A percentile compares a stretch with the other conserved stretches of the same genome.
Evolutionary conservation across 2,113 vertebrate species (phyloP).

Genomic region (Phrynocephalus versicolor): DNA sequence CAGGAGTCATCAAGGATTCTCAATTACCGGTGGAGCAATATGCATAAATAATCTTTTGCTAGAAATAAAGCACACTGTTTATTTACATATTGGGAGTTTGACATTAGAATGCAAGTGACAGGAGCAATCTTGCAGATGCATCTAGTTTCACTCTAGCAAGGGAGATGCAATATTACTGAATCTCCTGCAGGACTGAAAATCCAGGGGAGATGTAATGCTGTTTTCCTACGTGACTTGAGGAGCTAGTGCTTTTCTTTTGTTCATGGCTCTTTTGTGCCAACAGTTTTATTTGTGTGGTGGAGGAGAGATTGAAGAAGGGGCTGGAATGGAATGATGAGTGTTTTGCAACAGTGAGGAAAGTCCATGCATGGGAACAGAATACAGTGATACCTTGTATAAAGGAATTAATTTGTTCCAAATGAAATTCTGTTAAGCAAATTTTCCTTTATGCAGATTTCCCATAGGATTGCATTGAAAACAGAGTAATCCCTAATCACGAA

Average conservation of each 20-base stretch:
- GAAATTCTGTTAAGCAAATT: too few species aligned
- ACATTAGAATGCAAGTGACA: not conserved
- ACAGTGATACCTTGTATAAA: too few species aligned
- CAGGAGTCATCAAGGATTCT: constrained; percentile 29
- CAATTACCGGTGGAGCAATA: constrained; percentile 2
- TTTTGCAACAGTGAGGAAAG: not conserved
- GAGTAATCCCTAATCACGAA: too few species aligned
- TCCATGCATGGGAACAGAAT: too few species aligned
- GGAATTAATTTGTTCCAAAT: too few species aligned
- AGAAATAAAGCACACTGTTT: not conserved
- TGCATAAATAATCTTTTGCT: constrained; percentile 10
- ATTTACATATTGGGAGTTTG: not conserved
- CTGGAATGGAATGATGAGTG: not conserved
- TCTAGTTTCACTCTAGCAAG: not conserved
- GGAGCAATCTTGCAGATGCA: not conserved
- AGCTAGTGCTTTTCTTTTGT: not conserved
- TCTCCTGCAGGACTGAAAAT: not conserved
- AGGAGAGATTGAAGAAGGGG: not conserved
- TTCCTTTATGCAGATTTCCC: too few species aligned
- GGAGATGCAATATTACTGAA: not conserved
- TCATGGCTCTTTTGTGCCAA: not conserved
- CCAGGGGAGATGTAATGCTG: not conserved
- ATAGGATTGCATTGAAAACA: too few species aligned
- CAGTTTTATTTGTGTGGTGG: not conserved
- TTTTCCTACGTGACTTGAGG: not conserved